These are phyloP conservation scores for Enteromius trimaculatus DNA, from an alignment of 2,797 vertebrate species.

Conservation along the genomic window DNA sequence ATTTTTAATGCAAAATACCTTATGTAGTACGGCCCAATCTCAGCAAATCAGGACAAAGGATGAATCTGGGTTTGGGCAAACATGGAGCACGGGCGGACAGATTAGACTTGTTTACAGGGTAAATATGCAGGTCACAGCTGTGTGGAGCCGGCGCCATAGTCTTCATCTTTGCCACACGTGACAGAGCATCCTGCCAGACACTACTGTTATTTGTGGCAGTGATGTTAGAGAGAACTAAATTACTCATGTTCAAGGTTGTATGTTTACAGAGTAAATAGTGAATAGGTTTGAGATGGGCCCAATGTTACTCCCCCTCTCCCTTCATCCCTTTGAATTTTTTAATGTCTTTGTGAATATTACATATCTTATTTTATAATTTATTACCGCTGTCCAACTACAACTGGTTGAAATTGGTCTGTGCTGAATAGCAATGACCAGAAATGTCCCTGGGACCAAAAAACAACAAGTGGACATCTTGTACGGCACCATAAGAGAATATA, in stretches of 20 bases:
- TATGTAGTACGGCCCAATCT: background rate
- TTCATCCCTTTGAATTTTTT: background rate
- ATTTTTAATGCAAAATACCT: background rate
- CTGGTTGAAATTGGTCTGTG: conserved; percentile 20
- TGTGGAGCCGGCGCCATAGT: conserved; percentile 21
- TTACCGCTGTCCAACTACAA: conserved; percentile 43
- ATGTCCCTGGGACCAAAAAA: conserved; percentile 34
- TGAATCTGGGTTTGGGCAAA: conserved; percentile 30
- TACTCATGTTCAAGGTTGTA: conserved; percentile 27
- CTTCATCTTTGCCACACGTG: conserved; percentile 32
- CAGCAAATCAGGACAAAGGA: conserved; percentile 12
- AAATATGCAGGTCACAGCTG: conserved; percentile 54
- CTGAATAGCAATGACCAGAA: conserved; percentile 41
- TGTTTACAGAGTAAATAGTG: conserved; percentile 21
- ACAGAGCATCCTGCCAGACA: conserved; percentile 27
- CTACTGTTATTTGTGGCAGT: conserved; percentile 21
- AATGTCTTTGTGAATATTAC: background rate
- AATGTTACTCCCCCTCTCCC: background rate
- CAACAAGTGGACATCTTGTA: conserved; percentile 43
- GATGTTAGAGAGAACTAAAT: conserved; percentile 20
- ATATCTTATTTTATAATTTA: conserved; percentile 46
- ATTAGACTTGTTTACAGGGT: conserved; percentile 48
- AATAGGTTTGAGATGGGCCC: background rate
- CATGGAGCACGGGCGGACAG: conserved; percentile 22
- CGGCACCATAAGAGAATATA: background rate